Evolutionary conservation across 2,113 vertebrate genomes (phyloP).

Genomic region (Microcebus tavaratra): DNA sequence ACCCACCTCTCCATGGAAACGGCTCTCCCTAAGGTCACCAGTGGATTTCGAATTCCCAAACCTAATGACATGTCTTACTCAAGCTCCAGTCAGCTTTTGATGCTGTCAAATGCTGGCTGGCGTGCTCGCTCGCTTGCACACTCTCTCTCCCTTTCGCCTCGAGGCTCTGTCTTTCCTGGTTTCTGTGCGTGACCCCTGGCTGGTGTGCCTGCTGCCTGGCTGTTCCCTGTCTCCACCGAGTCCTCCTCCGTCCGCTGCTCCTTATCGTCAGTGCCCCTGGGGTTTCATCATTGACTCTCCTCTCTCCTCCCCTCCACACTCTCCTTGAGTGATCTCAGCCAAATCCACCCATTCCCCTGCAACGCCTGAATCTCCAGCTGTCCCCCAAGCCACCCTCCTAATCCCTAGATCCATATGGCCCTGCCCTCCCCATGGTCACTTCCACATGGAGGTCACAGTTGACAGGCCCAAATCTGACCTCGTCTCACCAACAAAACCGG

Average conservation of each 20-base stretch:
- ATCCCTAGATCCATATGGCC: background rate
- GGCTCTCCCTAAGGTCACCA: background rate
- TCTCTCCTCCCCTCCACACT: background rate
- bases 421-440: background rate
- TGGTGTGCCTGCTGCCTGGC: background rate
- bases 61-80: background rate
- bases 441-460: background rate
- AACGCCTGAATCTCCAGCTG: background rate
- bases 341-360: background rate
- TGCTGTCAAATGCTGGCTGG: background rate
- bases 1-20: constrained; percentile 18
- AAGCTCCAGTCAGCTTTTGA: background rate
- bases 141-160: too few species aligned
- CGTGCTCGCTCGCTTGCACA: too few species aligned
- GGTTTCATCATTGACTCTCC: background rate
- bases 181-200: background rate
- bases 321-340: background rate
- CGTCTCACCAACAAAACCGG: background rate
- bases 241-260: background rate
- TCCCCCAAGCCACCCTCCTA: background rate
- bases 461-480: background rate
- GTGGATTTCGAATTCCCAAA: constrained; percentile 3
- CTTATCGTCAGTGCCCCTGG: background rate
- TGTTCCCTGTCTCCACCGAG: background rate
- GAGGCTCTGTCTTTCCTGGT: background rate